phyloP scores from a whole-genome alignment of 1,140 invertebrate genomes.

The Polypedilum pembai region DNA sequence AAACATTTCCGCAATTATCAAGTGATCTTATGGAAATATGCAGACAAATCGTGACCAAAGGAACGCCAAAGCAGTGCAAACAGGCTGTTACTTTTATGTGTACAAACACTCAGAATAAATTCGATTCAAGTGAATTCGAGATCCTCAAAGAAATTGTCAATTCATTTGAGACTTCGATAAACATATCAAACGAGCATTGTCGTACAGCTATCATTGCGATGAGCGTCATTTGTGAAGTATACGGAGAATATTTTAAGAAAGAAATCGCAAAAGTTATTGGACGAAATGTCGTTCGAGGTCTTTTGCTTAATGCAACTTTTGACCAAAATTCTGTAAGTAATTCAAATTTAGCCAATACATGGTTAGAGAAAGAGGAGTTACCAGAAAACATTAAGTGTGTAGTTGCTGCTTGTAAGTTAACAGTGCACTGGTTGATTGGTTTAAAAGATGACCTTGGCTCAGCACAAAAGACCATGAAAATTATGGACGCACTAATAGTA shows the following conservation, averaged over 20 bases:
- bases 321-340: neutral
- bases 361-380: neutral
- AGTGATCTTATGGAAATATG: neutral
- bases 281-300: neutral
- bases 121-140: neutral
- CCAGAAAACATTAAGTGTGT: neutral
- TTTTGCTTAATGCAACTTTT: neutral
- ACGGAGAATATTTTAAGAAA: neutral
- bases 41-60: neutral
- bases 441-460: neutral
- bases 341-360: neutral
- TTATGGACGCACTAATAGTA: neutral
- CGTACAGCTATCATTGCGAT: neutral
- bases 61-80: neutral
- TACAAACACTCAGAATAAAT: neutral
- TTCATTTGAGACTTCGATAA: neutral
- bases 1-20: neutral
- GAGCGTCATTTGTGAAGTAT: neutral
- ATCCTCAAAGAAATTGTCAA: neutral
- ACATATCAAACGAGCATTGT: conserved; percentile 13
- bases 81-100: neutral
- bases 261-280: neutral
- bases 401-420: neutral
- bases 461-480: neutral
- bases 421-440: neutral